Conservation (phyloP, 1,140 invertebrate species). For the Propsilocerus akamusi region DNA sequence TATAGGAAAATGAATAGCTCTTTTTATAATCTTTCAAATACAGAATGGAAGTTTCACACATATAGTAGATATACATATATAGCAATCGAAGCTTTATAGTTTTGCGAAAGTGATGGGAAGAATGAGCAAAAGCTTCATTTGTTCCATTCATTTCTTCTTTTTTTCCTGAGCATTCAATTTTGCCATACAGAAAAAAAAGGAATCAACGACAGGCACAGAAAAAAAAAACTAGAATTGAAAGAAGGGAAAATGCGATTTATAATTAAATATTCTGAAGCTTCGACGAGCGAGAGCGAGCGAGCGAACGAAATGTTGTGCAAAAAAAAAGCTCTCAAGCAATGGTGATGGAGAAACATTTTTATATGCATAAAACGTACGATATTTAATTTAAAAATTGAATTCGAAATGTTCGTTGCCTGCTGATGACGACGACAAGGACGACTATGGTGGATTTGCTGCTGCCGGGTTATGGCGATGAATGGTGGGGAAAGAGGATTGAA, state of each 20-base stretch:
- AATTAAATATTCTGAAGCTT: constrained; percentile 4
- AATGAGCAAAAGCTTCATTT: constrained; percentile 3
- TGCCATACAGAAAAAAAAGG: neutral
- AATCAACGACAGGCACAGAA: too few relatives aligned
- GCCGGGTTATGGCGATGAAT: too few relatives aligned
- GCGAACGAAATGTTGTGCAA: neutral
- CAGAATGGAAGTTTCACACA: too few relatives aligned
- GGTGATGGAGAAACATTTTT: neutral
- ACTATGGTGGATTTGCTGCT: too few relatives aligned
- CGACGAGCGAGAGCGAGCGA: neutral
- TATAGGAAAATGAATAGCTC: too few relatives aligned
- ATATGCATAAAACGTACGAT: constrained; percentile 2
- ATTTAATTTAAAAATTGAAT: constrained; percentile 4
- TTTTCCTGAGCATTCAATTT: neutral
- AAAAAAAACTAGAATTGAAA: too few relatives aligned
- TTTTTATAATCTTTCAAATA: too few relatives aligned
- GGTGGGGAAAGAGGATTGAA: too few relatives aligned
- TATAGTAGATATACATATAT: too few relatives aligned
- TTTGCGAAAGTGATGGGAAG: too few relatives aligned
- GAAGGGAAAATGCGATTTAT: constrained; percentile 3
- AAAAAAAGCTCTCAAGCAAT: neutral
- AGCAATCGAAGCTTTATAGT: too few relatives aligned
- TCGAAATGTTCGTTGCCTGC: constrained; percentile 1
- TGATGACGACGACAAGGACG: too few relatives aligned
- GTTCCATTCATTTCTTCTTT: neutral